Percentiles rank a stretch among this genome's conserved stretches.
These are phyloP conservation scores for Urechis unicinctus DNA, from an alignment of 2,888 invertebrate species.

Conservation along the genomic window DNA sequence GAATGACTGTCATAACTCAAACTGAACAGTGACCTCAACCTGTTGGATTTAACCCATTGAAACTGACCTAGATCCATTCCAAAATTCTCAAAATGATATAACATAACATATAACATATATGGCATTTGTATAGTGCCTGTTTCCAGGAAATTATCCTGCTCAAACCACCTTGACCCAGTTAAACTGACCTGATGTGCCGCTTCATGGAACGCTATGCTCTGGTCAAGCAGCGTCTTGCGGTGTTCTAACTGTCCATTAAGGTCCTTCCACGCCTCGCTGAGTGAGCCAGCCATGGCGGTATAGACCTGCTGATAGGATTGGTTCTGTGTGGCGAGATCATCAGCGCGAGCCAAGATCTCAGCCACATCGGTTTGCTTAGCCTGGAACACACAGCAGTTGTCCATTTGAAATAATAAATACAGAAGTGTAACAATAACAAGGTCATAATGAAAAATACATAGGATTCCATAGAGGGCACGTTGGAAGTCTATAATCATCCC, in stretches of 20 bases:
- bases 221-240: conserved; percentile 68
- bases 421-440: too few species aligned
- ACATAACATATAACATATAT: too few species aligned
- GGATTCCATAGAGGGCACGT: too few species aligned
- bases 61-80: background rate
- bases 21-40: too few species aligned
- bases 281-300: conserved; percentile 76
- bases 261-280: conserved; percentile 67
- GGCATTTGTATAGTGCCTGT: too few species aligned
- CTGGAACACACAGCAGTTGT: conserved; percentile 50
- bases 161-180: background rate
- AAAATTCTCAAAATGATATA: too few species aligned
- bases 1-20: too few species aligned
- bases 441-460: too few species aligned
- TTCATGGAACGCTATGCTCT: conserved; percentile 71
- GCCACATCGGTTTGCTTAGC: conserved; percentile 82
- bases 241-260: conserved; percentile 72
- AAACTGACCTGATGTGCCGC: conserved; percentile 53
- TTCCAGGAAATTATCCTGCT: too few species aligned
- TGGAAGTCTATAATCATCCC: too few species aligned
- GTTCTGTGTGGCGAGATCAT: conserved; percentile 55
- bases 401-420: background rate
- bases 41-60: too few species aligned
- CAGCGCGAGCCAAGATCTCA: conserved; percentile 78
- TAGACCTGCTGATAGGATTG: conserved; percentile 71